These are phyloP conservation scores for Erynnis tages DNA, from an alignment of 2,888 invertebrate species.

Conservation along the genomic window DNA sequence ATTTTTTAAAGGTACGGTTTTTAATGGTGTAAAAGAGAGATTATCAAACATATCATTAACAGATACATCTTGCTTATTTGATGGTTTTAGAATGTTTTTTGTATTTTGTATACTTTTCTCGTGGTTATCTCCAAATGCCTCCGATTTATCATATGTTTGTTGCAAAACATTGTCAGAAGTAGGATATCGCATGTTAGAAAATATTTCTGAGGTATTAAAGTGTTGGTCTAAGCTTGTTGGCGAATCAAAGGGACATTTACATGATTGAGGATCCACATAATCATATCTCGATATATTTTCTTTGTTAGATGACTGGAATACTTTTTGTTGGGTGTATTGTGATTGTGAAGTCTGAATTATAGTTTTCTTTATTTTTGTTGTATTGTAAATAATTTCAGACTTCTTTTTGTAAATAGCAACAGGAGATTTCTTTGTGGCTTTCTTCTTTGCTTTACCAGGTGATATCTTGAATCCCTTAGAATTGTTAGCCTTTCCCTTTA, in stretches of 20 bases:
- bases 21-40: conserved; percentile 68
- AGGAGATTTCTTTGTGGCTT: conserved; percentile 61
- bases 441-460: conserved; percentile 69
- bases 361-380: conserved; percentile 53
- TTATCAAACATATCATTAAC: conserved; percentile 64
- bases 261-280: conserved; percentile 42
- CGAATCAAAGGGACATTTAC: conserved; percentile 67
- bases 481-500: conserved; percentile 52
- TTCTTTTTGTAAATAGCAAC: conserved; percentile 63
- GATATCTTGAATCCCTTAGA: conserved; percentile 59
- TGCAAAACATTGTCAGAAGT: conserved; percentile 46
- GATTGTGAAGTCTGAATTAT: conserved; percentile 40
- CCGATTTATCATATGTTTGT: conserved; percentile 62
- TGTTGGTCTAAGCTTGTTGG: conserved; percentile 53
- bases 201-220: conserved; percentile 69
- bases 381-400: conserved; percentile 54
- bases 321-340: conserved; percentile 48
- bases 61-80: conserved; percentile 54
- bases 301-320: conserved; percentile 48
- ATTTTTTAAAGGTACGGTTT: conserved; percentile 45
- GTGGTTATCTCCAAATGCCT: conserved; percentile 33
- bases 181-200: conserved; percentile 56
- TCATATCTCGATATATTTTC: conserved; percentile 51
- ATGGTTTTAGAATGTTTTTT: conserved; percentile 61
- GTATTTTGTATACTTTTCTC: neutral